Evolutionary conservation across 2,113 vertebrate genomes (phyloP).

Genomic region (Morone chrysops): DNA sequence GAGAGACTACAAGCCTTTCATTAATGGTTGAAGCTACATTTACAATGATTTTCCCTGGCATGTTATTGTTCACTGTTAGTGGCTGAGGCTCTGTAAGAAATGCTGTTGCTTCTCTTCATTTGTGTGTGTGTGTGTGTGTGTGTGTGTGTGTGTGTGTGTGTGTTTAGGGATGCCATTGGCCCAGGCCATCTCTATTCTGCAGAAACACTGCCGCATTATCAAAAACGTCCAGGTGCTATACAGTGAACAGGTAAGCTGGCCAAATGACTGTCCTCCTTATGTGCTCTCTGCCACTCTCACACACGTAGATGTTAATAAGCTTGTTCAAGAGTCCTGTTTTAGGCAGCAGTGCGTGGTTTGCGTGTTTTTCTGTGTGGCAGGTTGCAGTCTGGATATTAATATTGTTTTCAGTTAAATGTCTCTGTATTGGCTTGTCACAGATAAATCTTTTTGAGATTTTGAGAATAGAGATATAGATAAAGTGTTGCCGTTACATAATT

Average conservation of each 20-base stretch:
- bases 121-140: conserved; percentile 1
- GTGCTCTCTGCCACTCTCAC: too few species aligned
- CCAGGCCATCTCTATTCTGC: conserved; percentile 98
- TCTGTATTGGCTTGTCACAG: background rate
- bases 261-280: background rate
- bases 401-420: background rate
- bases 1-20: background rate
- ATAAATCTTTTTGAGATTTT: too few species aligned
- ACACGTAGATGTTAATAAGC: background rate
- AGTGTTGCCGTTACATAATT: background rate
- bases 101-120: background rate
- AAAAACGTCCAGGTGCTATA: conserved; percentile 99
- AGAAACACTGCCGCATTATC: conserved; percentile 98
- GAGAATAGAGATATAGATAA: too few species aligned
- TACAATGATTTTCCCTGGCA: background rate
- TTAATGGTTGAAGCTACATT: background rate
- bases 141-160: background rate
- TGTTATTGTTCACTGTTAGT: background rate
- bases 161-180: conserved; percentile 96
- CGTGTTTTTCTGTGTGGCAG: background rate
- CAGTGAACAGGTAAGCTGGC: conserved; percentile 92
- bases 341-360: background rate
- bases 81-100: background rate
- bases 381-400: background rate
- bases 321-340: background rate